Conservation (phyloP, 92 coral and sea anemone species). For the Actinernus sp. region DNA sequence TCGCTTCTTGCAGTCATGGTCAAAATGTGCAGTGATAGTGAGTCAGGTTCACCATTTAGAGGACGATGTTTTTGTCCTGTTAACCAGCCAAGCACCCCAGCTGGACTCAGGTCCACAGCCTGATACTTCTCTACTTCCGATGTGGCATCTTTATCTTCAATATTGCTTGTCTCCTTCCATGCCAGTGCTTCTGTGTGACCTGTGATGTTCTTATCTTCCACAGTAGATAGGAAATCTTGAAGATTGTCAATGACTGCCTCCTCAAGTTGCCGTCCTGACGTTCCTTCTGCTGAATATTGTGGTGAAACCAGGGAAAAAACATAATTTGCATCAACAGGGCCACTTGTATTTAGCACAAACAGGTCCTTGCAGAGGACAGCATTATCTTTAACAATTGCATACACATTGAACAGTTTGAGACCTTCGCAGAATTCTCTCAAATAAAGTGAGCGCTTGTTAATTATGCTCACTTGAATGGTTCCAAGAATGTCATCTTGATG, state of each 20-base stretch:
- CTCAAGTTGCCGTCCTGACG: constrained; percentile 56
- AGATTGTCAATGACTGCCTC: constrained; percentile 65
- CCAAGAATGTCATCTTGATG: constrained; percentile 69
- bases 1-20: constrained; percentile 66
- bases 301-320: constrained; percentile 62
- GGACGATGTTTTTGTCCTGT: constrained; percentile 79
- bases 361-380: constrained; percentile 57
- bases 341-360: constrained; percentile 49
- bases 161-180: constrained; percentile 44
- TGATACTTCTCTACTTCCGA: constrained; percentile 24
- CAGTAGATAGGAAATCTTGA: constrained; percentile 62
- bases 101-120: constrained; percentile 43
- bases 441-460: constrained; percentile 64
- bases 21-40: constrained; percentile 45
- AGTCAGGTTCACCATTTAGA: constrained; percentile 66
- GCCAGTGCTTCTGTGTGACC: constrained; percentile 66
- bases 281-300: constrained; percentile 52
- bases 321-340: constrained; percentile 72
- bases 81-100: constrained; percentile 83
- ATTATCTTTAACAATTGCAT: constrained; percentile 49
- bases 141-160: background rate
- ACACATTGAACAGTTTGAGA: constrained; percentile 55
- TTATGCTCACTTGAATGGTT: constrained; percentile 70
- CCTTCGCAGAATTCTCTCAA: constrained; percentile 66
- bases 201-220: constrained; percentile 64